Conservation (phyloP, 23 tunicate species). For the Phallusia fumigata region DNA sequence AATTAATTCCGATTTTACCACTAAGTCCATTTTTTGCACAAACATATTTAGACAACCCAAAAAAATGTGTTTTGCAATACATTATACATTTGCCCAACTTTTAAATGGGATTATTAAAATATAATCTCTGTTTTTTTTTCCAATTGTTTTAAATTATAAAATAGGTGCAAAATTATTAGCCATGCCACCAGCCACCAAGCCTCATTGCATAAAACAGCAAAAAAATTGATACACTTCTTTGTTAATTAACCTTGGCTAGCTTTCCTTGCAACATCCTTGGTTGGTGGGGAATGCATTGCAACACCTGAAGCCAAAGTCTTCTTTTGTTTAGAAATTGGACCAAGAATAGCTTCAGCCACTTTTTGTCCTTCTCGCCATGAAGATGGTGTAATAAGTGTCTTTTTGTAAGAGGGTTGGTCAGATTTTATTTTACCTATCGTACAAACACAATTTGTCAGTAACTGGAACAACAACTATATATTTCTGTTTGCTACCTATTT, state of each 20-base stretch:
- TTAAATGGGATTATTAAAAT: too few relatives aligned
- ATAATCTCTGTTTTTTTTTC: too few relatives aligned
- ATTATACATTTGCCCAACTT: too few relatives aligned
- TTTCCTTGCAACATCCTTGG: neutral
- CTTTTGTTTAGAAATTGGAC: slow-evolving; percentile 12
- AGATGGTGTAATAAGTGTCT: slow-evolving; percentile 73
- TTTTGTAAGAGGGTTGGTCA: slow-evolving; percentile 43
- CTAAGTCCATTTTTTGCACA: neutral
- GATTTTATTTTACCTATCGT: slow-evolving; percentile 38
- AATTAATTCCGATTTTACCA: neutral
- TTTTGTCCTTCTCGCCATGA: slow-evolving; percentile 75
- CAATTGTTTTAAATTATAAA: too few relatives aligned
- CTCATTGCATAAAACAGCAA: neutral
- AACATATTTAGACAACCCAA: neutral
- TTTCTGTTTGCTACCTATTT: slow-evolving; percentile 12
- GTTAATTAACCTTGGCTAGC: neutral
- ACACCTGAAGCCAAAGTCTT: neutral
- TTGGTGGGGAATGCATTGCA: neutral
- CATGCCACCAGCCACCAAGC: slow-evolving; percentile 15
- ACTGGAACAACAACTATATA: too few relatives aligned
- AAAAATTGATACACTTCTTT: neutral
- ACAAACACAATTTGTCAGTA: too few relatives aligned
- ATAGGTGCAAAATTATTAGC: neutral
- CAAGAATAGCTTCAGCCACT: slow-evolving; percentile 36
- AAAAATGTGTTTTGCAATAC: too few relatives aligned